Percentiles rank a stretch among this genome's conserved stretches.
These are phyloP conservation scores for Andricus grossulariae DNA, from an alignment of 1,140 invertebrate genomes.

Conservation along the genomic window DNA sequence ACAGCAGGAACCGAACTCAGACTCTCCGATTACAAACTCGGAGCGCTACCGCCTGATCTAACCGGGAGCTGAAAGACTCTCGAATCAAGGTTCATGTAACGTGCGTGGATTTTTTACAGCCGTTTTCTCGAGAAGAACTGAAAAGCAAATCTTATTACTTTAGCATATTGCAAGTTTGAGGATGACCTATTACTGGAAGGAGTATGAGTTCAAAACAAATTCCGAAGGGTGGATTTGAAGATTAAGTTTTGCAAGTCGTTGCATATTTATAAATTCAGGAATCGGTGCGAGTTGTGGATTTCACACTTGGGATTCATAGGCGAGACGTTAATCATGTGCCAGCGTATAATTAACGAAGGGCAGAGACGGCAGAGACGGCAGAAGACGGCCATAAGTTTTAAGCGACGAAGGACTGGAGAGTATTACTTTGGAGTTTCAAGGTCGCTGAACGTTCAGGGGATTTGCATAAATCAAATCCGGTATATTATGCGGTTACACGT, in stretches of 20 bases:
- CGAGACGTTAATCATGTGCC: slow-evolving; percentile 36
- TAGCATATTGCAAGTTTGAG: too few relatives aligned
- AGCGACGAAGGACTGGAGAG: not conserved
- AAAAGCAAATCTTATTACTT: too few relatives aligned
- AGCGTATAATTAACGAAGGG: slow-evolving; percentile 43
- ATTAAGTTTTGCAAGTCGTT: not conserved
- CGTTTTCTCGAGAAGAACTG: too few relatives aligned
- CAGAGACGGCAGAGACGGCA: not conserved
- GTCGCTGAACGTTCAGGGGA: slow-evolving; percentile 29
- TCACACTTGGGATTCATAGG: not conserved
- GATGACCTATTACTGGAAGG: too few relatives aligned
- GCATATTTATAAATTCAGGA: not conserved
- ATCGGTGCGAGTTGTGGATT: slow-evolving; percentile 33
- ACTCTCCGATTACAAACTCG: too few relatives aligned
- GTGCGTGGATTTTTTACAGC: too few relatives aligned
- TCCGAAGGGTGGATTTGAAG: too few relatives aligned
- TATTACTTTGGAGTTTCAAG: slow-evolving; percentile 23
- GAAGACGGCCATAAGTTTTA: not conserved
- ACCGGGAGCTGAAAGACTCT: too few relatives aligned
- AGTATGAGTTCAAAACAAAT: too few relatives aligned
- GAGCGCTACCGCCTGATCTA: too few relatives aligned
- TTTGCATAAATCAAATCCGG: slow-evolving; percentile 56
- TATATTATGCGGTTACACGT: slow-evolving; percentile 55
- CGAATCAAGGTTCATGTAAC: too few relatives aligned
- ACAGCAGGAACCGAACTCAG: too few relatives aligned